Evolutionary conservation across 2,113 vertebrate species (phyloP).

Genomic region (Leucosticte australis): DNA sequence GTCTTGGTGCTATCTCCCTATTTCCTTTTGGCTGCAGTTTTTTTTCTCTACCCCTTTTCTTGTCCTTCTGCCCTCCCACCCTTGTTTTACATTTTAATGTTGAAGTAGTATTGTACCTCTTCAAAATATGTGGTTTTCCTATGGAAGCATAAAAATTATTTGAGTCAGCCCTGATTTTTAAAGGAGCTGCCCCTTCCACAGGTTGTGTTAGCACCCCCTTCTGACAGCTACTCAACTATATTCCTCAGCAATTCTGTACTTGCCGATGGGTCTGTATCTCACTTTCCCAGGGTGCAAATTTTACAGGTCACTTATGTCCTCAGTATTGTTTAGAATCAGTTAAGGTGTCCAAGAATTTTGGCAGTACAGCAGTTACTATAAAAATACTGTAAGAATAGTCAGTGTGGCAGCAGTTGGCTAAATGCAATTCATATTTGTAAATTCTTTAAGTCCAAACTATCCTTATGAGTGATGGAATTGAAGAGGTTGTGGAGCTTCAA

Average conservation of each 20-base stretch:
- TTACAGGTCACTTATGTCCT: neutral
- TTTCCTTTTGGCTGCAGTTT: neutral
- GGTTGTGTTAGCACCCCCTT: fast-evolving
- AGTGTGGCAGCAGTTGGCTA: neutral
- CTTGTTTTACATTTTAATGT: neutral
- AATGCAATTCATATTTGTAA: neutral
- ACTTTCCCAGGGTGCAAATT: neutral
- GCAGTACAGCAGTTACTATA: neutral
- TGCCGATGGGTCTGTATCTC: neutral
- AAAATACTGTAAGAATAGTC: neutral
- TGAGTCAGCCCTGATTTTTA: neutral
- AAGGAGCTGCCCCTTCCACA: neutral
- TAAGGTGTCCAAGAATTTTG: neutral
- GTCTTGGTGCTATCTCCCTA: neutral
- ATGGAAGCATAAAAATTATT: neutral
- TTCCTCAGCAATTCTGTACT: neutral
- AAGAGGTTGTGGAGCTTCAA: neutral
- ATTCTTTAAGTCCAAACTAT: neutral
- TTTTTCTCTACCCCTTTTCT: neutral
- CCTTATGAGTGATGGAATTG: neutral
- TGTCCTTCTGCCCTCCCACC: neutral
- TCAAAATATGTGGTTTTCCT: neutral
- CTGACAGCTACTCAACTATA: neutral
- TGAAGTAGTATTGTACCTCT: neutral
- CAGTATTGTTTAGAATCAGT: neutral